These are phyloP conservation scores for Corythornis vintsioides DNA, from an alignment of 2,113 vertebrate genomes.

Conservation along the genomic window DNA sequence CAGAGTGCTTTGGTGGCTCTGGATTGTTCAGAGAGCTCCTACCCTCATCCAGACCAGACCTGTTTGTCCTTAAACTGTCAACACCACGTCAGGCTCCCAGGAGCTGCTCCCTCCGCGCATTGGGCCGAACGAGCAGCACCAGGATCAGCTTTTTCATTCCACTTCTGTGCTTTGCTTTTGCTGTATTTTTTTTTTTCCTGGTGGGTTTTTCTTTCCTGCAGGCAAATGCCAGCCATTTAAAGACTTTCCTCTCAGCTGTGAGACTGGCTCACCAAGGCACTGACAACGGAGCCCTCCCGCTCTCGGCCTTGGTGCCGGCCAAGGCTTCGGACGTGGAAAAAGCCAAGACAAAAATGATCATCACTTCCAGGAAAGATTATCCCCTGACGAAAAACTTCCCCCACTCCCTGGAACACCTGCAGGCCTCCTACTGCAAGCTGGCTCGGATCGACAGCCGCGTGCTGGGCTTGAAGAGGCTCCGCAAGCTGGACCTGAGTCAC, in stretches of 20 bases:
- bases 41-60: too few species aligned
- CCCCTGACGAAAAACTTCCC: conserved; percentile 92
- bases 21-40: too few species aligned
- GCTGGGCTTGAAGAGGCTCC: conserved; percentile 87
- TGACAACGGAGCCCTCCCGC: conserved; percentile 74
- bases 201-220: conserved; percentile 35
- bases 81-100: too few species aligned
- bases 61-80: too few species aligned
- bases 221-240: conserved; percentile 87
- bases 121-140: too few species aligned
- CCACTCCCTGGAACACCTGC: conserved; percentile 90
- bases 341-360: conserved; percentile 90
- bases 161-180: too few species aligned
- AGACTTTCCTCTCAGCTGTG: conserved; percentile 89
- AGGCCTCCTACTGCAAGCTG: conserved; percentile 92
- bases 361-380: conserved; percentile 92
- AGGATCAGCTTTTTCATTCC: neutral
- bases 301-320: conserved; percentile 84
- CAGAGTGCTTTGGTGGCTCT: too few species aligned
- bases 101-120: too few species aligned
- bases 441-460: conserved; percentile 88
- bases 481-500: conserved; percentile 92
- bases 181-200: too few species aligned
- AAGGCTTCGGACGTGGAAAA: conserved; percentile 93
- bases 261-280: conserved; percentile 88